Percentiles rank a stretch among this genome's conserved stretches.
phyloP scores from a whole-genome alignment of 2,797 vertebrate species.

The Limnodromus scolopaceus region DNA sequence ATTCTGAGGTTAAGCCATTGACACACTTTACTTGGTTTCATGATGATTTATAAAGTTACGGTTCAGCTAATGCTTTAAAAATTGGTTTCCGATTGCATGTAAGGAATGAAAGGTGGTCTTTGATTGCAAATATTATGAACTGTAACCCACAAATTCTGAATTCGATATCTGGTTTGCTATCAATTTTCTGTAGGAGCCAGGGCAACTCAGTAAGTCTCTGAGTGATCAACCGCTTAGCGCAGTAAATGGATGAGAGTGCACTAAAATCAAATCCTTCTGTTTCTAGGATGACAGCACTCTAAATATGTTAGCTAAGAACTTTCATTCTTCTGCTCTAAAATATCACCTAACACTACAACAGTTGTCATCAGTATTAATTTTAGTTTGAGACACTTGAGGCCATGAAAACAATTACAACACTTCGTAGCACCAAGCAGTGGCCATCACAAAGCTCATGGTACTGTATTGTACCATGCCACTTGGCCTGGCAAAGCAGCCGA shows the following conservation, averaged over 20 bases:
- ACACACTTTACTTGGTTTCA: neutral
- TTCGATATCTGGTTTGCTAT: neutral
- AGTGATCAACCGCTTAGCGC: neutral
- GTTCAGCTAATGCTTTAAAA: conserved; percentile 1
- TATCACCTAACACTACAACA: neutral
- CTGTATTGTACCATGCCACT: neutral
- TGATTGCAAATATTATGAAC: neutral
- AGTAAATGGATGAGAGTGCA: neutral
- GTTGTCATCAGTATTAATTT: neutral
- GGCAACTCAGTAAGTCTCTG: neutral
- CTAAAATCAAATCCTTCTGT: neutral
- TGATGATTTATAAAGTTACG: conserved; percentile 2
- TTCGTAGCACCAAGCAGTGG: neutral
- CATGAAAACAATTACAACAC: neutral
- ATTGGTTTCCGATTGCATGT: neutral
- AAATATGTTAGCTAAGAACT: neutral
- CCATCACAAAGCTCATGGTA: neutral
- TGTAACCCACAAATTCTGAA: neutral
- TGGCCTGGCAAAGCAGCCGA: neutral
- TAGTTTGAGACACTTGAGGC: neutral
- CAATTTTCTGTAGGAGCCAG: neutral
- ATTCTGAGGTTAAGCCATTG: neutral
- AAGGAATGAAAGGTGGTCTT: neutral
- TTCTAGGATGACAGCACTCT: neutral
- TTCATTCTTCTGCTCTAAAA: conserved; percentile 1